Evolutionary conservation across 2,113 vertebrate species (phyloP).

Genomic region (Azemiops feae): DNA sequence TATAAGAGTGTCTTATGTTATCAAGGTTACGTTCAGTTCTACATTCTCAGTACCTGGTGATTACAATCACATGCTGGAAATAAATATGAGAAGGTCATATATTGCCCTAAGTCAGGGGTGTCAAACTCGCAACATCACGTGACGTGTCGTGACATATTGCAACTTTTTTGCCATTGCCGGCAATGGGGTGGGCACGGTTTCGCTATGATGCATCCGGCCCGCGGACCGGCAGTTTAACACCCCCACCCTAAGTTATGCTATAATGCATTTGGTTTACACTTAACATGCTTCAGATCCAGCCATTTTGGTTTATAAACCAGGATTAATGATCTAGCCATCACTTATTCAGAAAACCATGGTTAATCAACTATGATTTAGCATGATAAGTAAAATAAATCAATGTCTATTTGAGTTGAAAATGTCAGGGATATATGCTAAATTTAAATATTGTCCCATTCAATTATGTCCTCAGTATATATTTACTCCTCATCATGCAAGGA

Average conservation of each 20-base stretch:
- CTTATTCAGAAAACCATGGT: neutral
- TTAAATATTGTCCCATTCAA: neutral
- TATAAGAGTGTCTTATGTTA: neutral
- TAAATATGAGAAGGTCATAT: neutral
- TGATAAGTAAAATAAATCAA: neutral
- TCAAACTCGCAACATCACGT: no score
- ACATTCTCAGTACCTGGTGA: neutral
- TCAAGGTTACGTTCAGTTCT: neutral
- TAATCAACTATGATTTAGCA: neutral
- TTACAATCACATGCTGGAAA: neutral
- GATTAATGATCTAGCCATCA: neutral
- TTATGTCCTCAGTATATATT: neutral
- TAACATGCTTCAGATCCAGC: neutral
- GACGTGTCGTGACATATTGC: no score
- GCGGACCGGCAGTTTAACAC: no score
- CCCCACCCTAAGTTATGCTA: neutral
- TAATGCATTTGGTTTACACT: neutral
- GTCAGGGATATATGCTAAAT: neutral
- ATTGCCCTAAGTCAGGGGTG: neutral
- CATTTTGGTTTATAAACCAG: neutral
- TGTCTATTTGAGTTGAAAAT: neutral
- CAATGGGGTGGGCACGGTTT: no score
- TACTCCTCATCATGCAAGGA: neutral
- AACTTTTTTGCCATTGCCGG: no score
- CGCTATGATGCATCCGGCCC: no score